phyloP scores from a whole-genome alignment of 1,140 invertebrate species.

The Parasteatoda tepidariorum region DNA sequence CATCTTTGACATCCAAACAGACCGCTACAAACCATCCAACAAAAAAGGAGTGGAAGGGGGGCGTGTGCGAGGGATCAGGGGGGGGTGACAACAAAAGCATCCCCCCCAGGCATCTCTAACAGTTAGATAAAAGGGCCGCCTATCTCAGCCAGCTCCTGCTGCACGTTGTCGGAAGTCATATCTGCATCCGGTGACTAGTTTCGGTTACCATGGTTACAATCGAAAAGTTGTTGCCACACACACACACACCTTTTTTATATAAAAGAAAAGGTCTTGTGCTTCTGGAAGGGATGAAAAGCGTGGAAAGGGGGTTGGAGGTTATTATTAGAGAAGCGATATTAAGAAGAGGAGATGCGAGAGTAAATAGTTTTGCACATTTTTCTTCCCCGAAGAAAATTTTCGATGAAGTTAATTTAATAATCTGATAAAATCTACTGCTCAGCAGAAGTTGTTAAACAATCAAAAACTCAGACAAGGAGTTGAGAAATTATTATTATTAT shows the following conservation, averaged over 20 bases:
- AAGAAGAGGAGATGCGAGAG: background rate
- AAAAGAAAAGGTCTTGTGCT: background rate
- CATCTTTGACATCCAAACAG: conserved; percentile 19
- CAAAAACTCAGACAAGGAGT: background rate
- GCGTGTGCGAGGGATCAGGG: too few species aligned
- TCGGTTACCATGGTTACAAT: conserved; percentile 43
- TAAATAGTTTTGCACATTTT: too few species aligned
- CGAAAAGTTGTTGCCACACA: background rate
- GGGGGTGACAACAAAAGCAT: conserved; percentile 9
- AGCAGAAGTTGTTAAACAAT: background rate
- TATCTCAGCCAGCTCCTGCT: background rate
- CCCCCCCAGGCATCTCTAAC: background rate
- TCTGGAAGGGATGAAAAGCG: background rate
- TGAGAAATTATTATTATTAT: too few species aligned
- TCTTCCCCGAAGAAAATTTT: background rate
- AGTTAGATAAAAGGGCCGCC: conserved; percentile 26
- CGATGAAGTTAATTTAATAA: background rate
- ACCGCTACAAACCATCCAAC: conserved; percentile 42
- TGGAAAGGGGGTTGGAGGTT: background rate
- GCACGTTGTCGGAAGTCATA: conserved; percentile 46
- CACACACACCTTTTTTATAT: background rate
- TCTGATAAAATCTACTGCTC: background rate
- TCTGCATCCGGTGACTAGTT: conserved; percentile 53
- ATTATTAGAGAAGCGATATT: background rate
- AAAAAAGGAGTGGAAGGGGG: background rate